Conservation (phyloP, 2,113 vertebrate genomes). For the Cisticola juncidis region DNA sequence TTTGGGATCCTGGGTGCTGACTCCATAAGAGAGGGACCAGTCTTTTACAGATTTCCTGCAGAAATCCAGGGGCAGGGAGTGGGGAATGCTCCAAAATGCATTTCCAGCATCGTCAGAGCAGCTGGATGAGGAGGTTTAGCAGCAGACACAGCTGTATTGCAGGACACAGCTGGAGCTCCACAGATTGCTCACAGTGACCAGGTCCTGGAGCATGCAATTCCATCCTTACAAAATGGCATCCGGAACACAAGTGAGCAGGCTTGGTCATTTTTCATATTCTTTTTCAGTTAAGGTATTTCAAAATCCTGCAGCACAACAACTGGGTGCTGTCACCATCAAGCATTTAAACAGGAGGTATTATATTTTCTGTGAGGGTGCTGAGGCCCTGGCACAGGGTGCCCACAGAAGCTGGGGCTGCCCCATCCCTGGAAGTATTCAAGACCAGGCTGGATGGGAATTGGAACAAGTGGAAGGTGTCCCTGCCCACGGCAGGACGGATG, state of each 20-base stretch:
- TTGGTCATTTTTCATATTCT: background rate
- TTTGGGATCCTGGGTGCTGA: background rate
- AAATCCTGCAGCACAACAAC: background rate
- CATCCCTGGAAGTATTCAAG: background rate
- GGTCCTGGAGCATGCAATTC: accelerated
- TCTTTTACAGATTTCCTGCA: background rate
- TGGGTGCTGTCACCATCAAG: background rate
- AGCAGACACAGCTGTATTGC: background rate
- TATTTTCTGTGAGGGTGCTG: background rate
- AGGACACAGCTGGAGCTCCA: background rate
- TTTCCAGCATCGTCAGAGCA: background rate
- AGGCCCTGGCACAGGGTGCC: background rate
- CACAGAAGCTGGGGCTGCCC: background rate
- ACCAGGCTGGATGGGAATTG: background rate
- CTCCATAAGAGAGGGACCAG: background rate
- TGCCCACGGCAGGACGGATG: background rate
- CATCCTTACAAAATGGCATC: background rate
- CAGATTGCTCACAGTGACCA: background rate
- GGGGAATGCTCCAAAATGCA: background rate
- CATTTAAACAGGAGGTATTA: background rate
- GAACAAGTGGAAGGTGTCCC: background rate
- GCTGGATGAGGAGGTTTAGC: background rate
- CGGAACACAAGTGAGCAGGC: background rate
- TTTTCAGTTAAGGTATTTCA: background rate
- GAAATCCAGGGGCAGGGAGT: background rate